Conservation (phyloP, 2,797 vertebrate genomes). For the Champsocephalus gunnari region DNA sequence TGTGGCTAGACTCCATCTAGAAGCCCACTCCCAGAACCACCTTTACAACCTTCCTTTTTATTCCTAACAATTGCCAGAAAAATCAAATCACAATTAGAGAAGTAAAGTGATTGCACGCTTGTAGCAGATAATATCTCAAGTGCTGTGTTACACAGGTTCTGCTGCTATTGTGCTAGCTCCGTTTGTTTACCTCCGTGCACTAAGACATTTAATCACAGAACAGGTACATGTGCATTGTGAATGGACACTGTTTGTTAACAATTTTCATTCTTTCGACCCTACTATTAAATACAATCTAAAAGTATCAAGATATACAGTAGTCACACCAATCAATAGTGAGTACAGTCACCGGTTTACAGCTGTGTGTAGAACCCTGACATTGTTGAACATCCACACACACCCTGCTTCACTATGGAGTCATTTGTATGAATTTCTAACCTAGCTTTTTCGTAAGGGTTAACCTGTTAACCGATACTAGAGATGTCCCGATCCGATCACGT, state of each 20-base stretch:
- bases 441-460: neutral
- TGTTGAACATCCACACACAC: neutral
- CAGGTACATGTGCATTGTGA: conserved; percentile 13
- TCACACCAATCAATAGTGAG: neutral
- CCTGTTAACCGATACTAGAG: too few relatives aligned
- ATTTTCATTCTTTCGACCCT: neutral
- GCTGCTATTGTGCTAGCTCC: conserved; percentile 16
- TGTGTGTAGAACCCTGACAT: neutral
- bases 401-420: neutral
- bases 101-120: conserved; percentile 67
- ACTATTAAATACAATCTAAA: neutral
- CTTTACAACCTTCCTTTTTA: conserved; percentile 70
- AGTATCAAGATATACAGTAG: neutral
- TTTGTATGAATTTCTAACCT: neutral
- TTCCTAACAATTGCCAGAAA: conserved; percentile 64
- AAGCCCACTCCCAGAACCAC: conserved; percentile 57
- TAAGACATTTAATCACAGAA: conserved; percentile 33
- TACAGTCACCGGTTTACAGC: neutral
- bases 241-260: neutral
- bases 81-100: conserved; percentile 65
- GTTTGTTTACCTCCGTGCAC: conserved; percentile 60
- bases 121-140: conserved; percentile 67
- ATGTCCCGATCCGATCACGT: too few relatives aligned
- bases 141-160: conserved; percentile 40
- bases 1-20: conserved; percentile 79